These are phyloP conservation scores for Thunnus thynnus DNA, from an alignment of 2,113 vertebrate genomes.

Conservation along the genomic window DNA sequence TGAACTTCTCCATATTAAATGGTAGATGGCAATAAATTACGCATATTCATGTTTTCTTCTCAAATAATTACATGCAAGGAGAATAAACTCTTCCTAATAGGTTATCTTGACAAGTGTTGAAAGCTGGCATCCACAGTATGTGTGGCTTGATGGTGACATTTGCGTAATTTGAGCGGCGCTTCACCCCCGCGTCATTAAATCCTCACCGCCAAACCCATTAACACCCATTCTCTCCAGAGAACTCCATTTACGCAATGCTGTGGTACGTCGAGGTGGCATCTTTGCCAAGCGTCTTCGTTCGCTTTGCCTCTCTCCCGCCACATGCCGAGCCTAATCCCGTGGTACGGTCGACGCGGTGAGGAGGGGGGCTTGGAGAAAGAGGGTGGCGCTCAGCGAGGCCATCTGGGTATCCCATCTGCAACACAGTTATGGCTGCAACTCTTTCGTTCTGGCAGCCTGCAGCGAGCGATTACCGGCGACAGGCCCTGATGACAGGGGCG, in stretches of 20 bases:
- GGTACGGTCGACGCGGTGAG: constrained; percentile 54
- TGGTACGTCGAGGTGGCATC: constrained; percentile 55
- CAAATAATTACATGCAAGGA: constrained; percentile 17
- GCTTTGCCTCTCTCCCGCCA: constrained; percentile 49
- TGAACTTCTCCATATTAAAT: constrained; percentile 41
- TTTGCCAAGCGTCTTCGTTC: constrained; percentile 56
- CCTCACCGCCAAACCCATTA: constrained; percentile 75
- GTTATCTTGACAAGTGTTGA: constrained; percentile 46
- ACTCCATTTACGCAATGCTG: constrained; percentile 71
- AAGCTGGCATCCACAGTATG: constrained; percentile 60
- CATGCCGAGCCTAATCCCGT: constrained; percentile 59
- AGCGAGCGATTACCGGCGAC: constrained; percentile 68
- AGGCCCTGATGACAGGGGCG: constrained; percentile 67
- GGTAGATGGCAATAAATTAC: constrained; percentile 9
- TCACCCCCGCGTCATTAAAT: constrained; percentile 75
- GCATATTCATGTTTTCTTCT: constrained; percentile 17
- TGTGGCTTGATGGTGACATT: constrained; percentile 75
- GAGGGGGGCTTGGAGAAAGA: constrained; percentile 58
- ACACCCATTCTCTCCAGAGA: constrained; percentile 71
- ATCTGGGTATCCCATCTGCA: constrained; percentile 87
- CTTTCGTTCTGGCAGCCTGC: constrained; percentile 68
- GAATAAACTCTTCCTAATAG: constrained; percentile 24
- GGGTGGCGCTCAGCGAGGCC: constrained; percentile 72
- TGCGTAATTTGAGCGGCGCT: constrained; percentile 72
- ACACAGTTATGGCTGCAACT: constrained; percentile 71